Conservation (phyloP, 2,797 vertebrate species). For the Mallotus villosus region DNA sequence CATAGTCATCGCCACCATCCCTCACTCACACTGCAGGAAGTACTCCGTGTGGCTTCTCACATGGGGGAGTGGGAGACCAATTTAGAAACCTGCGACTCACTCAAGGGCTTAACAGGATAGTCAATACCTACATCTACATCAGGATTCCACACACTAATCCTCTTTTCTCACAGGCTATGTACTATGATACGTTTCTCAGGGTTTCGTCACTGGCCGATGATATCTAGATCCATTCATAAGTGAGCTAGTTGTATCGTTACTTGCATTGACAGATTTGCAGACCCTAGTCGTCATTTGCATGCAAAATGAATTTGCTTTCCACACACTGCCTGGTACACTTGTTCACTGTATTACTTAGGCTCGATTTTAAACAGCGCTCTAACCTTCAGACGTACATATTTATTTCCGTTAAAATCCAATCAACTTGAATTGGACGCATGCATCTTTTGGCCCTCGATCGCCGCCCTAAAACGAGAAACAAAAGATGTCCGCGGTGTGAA, state of each 20-base stretch:
- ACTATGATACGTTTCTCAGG: not conserved
- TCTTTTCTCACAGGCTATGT: slow-evolving; percentile 42
- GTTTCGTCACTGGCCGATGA: too few relatives aligned
- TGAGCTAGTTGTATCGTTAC: not conserved
- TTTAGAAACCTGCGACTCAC: slow-evolving; percentile 54
- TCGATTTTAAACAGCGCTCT: too few relatives aligned
- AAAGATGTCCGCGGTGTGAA: too few relatives aligned
- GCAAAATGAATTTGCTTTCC: too few relatives aligned
- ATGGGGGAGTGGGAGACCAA: slow-evolving; percentile 47
- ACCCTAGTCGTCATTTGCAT: not conserved
- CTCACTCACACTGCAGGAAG: slow-evolving; percentile 42
- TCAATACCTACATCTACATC: slow-evolving; percentile 45
- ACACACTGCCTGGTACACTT: too few relatives aligned
- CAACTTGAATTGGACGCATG: too few relatives aligned
- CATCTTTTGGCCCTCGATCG: too few relatives aligned
- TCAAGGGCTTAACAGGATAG: slow-evolving; percentile 30
- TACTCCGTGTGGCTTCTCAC: slow-evolving; percentile 36
- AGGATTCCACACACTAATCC: slow-evolving; percentile 31
- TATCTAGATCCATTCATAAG: too few relatives aligned
- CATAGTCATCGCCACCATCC: slow-evolving; percentile 38
- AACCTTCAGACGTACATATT: too few relatives aligned
- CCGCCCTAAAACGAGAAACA: too few relatives aligned
- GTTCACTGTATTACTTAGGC: too few relatives aligned
- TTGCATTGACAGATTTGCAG: not conserved
- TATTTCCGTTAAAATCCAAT: too few relatives aligned